These are phyloP conservation scores for Mandrillus leucophaeus DNA, from an alignment of 2,113 vertebrate species.

Conservation along the genomic window DNA sequence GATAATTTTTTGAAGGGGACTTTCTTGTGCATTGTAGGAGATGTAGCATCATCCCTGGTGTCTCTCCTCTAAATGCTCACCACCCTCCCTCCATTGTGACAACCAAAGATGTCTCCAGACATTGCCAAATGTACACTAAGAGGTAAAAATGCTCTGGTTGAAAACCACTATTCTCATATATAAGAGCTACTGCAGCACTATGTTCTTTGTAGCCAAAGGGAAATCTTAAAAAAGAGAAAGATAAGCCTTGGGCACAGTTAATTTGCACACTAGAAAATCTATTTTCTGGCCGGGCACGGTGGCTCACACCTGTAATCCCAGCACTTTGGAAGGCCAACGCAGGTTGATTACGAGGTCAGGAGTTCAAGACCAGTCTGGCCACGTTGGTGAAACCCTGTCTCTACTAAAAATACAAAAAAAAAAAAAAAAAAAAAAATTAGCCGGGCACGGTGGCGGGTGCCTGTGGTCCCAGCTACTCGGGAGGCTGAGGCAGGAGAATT, in stretches of 20 bases:
- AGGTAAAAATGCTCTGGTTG: neutral
- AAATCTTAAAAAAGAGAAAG: neutral
- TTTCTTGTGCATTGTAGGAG: neutral
- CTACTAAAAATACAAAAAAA: no score
- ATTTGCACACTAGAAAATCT: conserved; percentile 12
- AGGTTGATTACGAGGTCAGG: no score
- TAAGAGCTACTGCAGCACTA: neutral
- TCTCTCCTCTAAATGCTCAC: neutral
- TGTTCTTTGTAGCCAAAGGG: neutral
- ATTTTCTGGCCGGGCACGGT: neutral
- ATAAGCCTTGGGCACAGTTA: neutral
- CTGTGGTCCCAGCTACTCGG: no score
- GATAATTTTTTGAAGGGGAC: neutral
- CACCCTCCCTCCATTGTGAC: neutral
- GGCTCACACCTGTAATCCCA: no score
- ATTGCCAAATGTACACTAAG: neutral
- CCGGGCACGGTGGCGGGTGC: no score
- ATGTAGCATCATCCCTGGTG: neutral
- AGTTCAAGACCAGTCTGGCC: no score
- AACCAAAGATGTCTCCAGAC: neutral
- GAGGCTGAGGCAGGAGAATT: no score
- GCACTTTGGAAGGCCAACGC: no score
- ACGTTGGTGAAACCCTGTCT: no score
- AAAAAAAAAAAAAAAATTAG: no score
- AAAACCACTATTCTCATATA: neutral